A percentile compares a stretch with the other conserved stretches of the same genome.
Evolutionary conservation across 1,140 invertebrate species (phyloP).

Genomic region (Dreissena polymorpha): DNA sequence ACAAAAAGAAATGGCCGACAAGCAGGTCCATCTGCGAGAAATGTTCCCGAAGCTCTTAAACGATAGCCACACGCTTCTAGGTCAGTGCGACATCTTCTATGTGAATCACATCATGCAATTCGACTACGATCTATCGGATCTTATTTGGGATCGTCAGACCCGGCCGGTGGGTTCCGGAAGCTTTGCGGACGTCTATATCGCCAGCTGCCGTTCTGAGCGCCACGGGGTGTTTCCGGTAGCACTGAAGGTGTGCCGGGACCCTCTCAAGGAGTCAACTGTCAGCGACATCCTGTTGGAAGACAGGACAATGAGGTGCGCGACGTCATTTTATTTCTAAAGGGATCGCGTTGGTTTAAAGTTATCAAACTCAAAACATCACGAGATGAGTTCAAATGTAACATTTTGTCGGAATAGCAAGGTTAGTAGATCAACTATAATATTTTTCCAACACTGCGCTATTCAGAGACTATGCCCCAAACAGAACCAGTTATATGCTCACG

Average conservation of each 20-base stretch:
- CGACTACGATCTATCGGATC: conserved; percentile 62
- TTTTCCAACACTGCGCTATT: too few relatives aligned
- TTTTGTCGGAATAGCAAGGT: too few relatives aligned
- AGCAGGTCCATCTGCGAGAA: conserved; percentile 58
- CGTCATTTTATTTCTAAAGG: not conserved
- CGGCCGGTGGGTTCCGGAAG: conserved; percentile 67
- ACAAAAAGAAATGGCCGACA: conserved; percentile 54
- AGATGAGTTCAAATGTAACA: too few relatives aligned
- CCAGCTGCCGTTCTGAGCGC: conserved; percentile 32
- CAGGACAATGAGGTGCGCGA: conserved; percentile 64
- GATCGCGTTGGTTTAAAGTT: too few relatives aligned
- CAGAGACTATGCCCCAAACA: too few relatives aligned
- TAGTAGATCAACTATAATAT: too few relatives aligned
- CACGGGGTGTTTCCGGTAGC: conserved; percentile 58
- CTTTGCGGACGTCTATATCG: conserved; percentile 71
- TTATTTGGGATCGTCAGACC: conserved; percentile 53
- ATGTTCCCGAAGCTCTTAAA: conserved; percentile 62
- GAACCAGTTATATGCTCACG: too few relatives aligned
- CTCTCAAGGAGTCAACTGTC: conserved; percentile 60
- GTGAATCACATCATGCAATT: conserved; percentile 67
- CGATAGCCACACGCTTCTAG: conserved; percentile 55
- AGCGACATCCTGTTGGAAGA: conserved; percentile 72
- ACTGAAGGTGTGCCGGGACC: conserved; percentile 69
- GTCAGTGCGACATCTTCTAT: conserved; percentile 70
- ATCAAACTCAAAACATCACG: too few relatives aligned